Evolutionary conservation across 2,113 vertebrate species (phyloP), one percentile per base, ranked within the genome.

Genomic region (Microtus ochrogaster): DNA sequence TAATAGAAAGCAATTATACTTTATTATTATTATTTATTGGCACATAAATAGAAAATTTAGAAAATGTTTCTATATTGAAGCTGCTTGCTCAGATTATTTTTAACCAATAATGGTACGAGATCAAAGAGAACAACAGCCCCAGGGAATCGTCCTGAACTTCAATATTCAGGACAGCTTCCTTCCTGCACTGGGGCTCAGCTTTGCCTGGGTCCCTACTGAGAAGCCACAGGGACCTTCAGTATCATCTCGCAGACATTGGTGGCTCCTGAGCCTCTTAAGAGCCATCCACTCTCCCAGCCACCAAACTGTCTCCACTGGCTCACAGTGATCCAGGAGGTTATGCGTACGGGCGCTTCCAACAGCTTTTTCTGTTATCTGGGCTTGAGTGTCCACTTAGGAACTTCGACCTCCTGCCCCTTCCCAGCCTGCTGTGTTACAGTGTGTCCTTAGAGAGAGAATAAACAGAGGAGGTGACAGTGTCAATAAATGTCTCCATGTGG

Each of bases 391-490:
- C 77, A 82, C 65, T 87, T 79, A 92, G 61, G 84, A 96, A 68
- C 55, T 61, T 47, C 52, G 63, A 63, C 95, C 96, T 95, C 90
- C 73, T 96, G 95, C 94, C 55, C 85, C 68, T 97, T 97, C 94
- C 95, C 97, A 97, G 96, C 97, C 96, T 97, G 97, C 97, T 98
- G 97, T 52, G 95, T 95, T 85, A 91, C 95, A 96, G 94, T 95
- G 94, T 97, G 94, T 95, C 94, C 90, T 96, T 36, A 44, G 79
- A 89, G 96, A 30, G 76, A 97, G 91, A 93, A 73, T 97, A 97
- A 97, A 97, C 96, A 97, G 94, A 96, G 65, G 61, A 98, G 97
- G 97, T 98, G 97, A 97, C 96, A 98, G 97, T 97, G 96, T 97
- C 97, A 97, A 98, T 98, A 98, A 98, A 98, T 97, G 96, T 85